Conservation (phyloP, 1,140 invertebrate genomes). For the Whitmania pigra region DNA sequence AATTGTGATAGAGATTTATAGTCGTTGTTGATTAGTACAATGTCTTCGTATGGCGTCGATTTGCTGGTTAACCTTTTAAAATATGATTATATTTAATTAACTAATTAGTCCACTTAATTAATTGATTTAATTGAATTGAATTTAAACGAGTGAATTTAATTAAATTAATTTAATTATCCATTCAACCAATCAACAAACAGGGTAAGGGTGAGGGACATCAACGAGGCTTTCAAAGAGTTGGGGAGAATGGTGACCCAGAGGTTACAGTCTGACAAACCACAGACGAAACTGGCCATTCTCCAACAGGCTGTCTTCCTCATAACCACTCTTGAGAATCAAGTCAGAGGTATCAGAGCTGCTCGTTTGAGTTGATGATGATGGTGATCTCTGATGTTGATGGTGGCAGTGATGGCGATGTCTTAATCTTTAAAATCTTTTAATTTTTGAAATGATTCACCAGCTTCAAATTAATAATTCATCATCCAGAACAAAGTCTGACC, state of each 20-base stretch:
- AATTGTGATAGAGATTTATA: background rate
- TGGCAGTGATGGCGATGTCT: too few species aligned
- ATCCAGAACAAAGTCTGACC: background rate
- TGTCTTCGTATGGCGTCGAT: too few species aligned
- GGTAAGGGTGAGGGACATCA: conserved; percentile 91
- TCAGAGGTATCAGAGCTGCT: conserved; percentile 56
- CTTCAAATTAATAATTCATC: background rate
- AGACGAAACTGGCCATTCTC: conserved; percentile 72
- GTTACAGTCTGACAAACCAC: conserved; percentile 74
- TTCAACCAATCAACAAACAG: conserved; percentile 41
- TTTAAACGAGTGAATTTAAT: too few species aligned
- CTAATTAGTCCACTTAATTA: too few species aligned
- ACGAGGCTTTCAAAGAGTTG: conserved; percentile 88
- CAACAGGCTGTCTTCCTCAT: conserved; percentile 97
- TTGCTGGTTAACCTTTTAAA: too few species aligned
- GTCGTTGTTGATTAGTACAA: too few species aligned
- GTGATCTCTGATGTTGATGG: background rate
- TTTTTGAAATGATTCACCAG: too few species aligned
- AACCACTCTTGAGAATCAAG: conserved; percentile 89
- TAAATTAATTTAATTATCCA: too few species aligned
- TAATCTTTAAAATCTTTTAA: too few species aligned
- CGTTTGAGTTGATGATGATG: background rate
- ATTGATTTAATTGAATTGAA: too few species aligned
- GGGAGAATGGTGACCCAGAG: conserved; percentile 92
- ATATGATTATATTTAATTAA: too few species aligned